Evolutionary conservation across 2,113 vertebrate genomes (phyloP), one percentile per base, ranked within the genome.

Genomic region (Trichomycterus rosablanca): DNA sequence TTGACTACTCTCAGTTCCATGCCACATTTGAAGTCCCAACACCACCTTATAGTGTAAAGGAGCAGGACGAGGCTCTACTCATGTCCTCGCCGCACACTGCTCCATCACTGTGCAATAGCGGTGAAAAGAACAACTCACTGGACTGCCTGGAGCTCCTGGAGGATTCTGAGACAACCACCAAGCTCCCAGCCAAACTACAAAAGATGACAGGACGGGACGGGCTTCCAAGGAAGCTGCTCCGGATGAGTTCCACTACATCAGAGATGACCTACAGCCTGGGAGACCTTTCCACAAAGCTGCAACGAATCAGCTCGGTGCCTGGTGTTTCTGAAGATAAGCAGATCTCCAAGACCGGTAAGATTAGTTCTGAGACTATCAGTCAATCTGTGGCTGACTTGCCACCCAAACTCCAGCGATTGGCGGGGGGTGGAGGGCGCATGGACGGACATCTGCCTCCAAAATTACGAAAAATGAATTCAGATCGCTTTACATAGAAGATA

Each of bases 1-100:
- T 99, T 59, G 96, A 99, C 84, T 99, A 99, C 66, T 99, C 96
- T n/a, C 96, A 99, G 85, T 99, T 99, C 78, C 96, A 99, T 12
- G 94, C 93, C 30, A 99, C 95, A 0, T 99, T 99, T 51, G 96
- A 99, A 85, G 95, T 99, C 22, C 91, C 90, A 45, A 97, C 95
- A 0, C 78, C 95, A 1, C 93, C 94, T 0, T 92, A 95, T 81
- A 99, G 96, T n/a, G 94, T 95, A 35, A 98, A 97, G 82, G 95
- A 99, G 78, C 92, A 95, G 67, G 94, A 98, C 73, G 96, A 99
- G 78, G 94, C 93, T 45, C 86, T 98, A 24, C 91, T 97, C 35
- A 92, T 98, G 79, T 95, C 94, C 7, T 98, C 95, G 0, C 94
- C 95, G n/a, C 86, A 97, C 75, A 93, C 94, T 86, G 91, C 92